Base-by-base conservation (phyloP, 2,113 vertebrate species). In the Aptenodytes forsteri region DNA sequence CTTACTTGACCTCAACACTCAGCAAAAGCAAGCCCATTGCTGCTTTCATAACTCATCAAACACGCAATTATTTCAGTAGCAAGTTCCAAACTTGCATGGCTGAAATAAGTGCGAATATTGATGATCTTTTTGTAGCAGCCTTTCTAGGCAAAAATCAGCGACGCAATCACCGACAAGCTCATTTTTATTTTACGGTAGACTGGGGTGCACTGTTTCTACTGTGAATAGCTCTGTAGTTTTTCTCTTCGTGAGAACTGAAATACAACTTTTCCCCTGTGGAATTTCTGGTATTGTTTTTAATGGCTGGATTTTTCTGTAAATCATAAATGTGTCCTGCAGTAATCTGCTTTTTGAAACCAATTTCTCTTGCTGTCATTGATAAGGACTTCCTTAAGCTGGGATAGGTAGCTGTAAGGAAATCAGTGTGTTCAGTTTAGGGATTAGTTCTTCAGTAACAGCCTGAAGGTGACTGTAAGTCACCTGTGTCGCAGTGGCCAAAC, bases 221-320 rank as follows among this genome's bases (percentile, higher is more conserved):
- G 82, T 92, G 82, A 95, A 56, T 70, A 93, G 84, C 65, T 87
- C 66, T 90, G 70, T 89, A 61, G 84, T 66, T 89, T 94, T 97
- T 96, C 93, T 97, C 96, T 94, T 97, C 50, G 1, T 89, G 94
- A 97, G 94, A 97, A 83, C 71, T 55, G 75, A 96, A 82, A 71
- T 76, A 62, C 54, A 81, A n/a, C 81, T 93, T 96, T 95, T 96
- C 89, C 93, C 82, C 91, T 88, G 95, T 80, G 96, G 94, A 90
- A 96, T 90, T 87, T 93, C 89, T 93, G 84, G 83, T 94, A 2
- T 88, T 85, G 71, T 93, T 95, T 92, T 89, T 95, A 96, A 76
- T 85, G 70, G 85, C 90, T 96, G 83, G 32, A 36, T 47, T 86
- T 96, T 94, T 92, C 89, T 80, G 50, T 61, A 79, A 88, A 67